A percentile compares a stretch with the other conserved stretches of the same genome.
Evolutionary conservation across 2,888 invertebrate genomes (phyloP).

Genomic region (Xestia rhomboidea): DNA sequence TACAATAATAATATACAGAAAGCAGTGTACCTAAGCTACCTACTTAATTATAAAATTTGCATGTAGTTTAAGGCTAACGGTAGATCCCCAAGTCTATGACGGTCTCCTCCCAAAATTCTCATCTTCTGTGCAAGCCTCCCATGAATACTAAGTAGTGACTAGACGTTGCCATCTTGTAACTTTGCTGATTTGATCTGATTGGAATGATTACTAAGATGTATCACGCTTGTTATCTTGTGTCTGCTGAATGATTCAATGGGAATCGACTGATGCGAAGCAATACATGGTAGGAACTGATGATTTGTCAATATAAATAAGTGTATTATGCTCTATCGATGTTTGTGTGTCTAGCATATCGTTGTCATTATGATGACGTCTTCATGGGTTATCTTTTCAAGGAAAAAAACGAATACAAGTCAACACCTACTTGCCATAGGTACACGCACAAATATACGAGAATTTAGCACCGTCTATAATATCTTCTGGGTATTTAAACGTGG

Average conservation of each 20-base stretch:
- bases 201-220: constrained; percentile 47
- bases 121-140: constrained; percentile 29
- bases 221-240: constrained; percentile 38
- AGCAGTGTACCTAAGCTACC: too few relatives aligned
- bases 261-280: constrained; percentile 31
- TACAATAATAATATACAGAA: not conserved
- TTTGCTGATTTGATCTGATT: constrained; percentile 56
- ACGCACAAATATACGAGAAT: not conserved
- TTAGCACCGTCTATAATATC: not conserved
- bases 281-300: constrained; percentile 10
- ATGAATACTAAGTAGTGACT: constrained; percentile 49
- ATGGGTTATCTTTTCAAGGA: constrained; percentile 38
- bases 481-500: not conserved
- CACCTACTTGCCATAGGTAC: not conserved
- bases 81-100: constrained; percentile 22
- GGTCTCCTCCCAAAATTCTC: constrained; percentile 52
- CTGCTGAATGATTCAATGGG: constrained; percentile 53
- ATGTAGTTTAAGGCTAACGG: constrained; percentile 42
- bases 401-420: constrained; percentile 17
- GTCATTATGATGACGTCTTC: constrained; percentile 32
- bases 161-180: constrained; percentile 50
- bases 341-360: constrained; percentile 1
- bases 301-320: constrained; percentile 14
- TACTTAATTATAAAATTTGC: constrained; percentile 22
- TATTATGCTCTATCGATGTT: constrained; percentile 25